These are phyloP conservation scores for Arothron firmamentum DNA, from an alignment of 2,113 vertebrate genomes.

Conservation along the genomic window DNA sequence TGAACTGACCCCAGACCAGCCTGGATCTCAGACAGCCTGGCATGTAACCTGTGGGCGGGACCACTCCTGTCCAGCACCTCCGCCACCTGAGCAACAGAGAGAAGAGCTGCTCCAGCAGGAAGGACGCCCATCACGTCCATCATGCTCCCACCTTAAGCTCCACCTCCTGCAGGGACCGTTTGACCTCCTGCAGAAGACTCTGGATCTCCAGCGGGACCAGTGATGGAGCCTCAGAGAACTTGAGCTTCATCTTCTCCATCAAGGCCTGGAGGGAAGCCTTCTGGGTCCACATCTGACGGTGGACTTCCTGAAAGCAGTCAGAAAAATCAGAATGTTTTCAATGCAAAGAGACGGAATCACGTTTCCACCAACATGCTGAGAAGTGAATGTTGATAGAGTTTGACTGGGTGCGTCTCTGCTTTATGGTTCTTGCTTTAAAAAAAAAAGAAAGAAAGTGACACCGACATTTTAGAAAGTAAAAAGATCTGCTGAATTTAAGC, in stretches of 20 bases:
- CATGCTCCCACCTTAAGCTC: constrained; percentile 81
- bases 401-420: no score
- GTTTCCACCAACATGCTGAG: no score
- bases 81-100: constrained; percentile 67
- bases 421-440: no score
- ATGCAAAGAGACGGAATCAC: no score
- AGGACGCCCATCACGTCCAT: neutral
- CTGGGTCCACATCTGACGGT: constrained; percentile 73
- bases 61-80: constrained; percentile 77
- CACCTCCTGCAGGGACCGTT: constrained; percentile 71
- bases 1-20: constrained; percentile 80
- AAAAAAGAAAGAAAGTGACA: no score
- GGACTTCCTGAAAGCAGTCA: constrained; percentile 74
- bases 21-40: constrained; percentile 79
- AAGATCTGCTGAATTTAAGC: no score
- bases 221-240: constrained; percentile 79
- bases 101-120: neutral
- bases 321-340: neutral
- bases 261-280: constrained; percentile 77
- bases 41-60: constrained; percentile 75
- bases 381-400: no score
- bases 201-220: constrained; percentile 80
- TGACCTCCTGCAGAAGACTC: constrained; percentile 77
- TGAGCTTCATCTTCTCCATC: constrained; percentile 80
- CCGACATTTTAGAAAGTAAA: no score